Evolutionary conservation across 2,113 vertebrate species (phyloP).

Genomic region (Salvelinus sp.): DNA sequence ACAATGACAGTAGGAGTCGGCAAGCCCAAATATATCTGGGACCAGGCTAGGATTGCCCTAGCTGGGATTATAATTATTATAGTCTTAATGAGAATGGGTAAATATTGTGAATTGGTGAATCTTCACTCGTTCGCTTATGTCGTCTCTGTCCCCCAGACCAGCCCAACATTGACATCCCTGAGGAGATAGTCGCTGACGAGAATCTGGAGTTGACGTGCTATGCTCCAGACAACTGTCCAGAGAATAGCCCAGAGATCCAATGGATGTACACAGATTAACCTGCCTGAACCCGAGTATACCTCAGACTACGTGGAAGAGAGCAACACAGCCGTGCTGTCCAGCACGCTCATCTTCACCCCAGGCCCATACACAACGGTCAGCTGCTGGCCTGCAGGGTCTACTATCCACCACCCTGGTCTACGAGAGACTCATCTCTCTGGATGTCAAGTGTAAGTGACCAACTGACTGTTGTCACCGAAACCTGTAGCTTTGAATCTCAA

Average conservation of each 20-base stretch:
- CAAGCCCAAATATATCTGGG: neutral
- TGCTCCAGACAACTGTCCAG: constrained; percentile 87
- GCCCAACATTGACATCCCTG: constrained; percentile 82
- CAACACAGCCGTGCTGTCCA: constrained; percentile 82
- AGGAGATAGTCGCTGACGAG: constrained; percentile 81
- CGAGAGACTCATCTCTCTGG: constrained; percentile 80
- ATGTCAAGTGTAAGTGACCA: constrained; percentile 83
- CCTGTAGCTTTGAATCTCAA: neutral
- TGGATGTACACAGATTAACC: constrained; percentile 84
- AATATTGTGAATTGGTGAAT: neutral
- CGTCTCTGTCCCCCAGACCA: constrained; percentile 68
- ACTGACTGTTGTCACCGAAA: neutral
- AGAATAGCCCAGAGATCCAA: constrained; percentile 82
- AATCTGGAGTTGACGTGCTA: constrained; percentile 84
- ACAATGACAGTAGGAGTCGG: no score
- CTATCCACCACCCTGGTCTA: constrained; percentile 82
- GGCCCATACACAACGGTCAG: constrained; percentile 82
- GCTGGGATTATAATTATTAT: no score
- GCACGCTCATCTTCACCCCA: constrained; percentile 80
- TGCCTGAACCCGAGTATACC: constrained; percentile 79
- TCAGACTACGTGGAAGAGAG: constrained; percentile 77
- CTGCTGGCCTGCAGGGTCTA: constrained; percentile 84
- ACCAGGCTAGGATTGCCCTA: neutral
- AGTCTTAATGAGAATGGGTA: no score
- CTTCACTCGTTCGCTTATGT: no score